phyloP scores from a whole-genome alignment of 2,888 invertebrate species.

The Synergus gifuensis region DNA sequence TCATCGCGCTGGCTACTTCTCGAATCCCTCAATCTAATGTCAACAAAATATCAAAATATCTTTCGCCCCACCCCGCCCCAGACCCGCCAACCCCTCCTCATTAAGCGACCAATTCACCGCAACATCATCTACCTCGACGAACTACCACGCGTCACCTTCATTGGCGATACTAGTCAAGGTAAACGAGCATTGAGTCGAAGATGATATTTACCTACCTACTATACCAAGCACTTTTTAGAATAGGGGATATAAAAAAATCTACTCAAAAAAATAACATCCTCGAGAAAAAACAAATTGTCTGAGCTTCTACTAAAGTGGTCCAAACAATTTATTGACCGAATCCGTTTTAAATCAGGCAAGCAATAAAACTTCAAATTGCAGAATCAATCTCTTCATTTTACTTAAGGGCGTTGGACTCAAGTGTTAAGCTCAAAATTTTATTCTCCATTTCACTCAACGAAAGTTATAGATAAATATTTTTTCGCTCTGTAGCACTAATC shows the following conservation, averaged over 20 bases:
- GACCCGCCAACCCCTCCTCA: conserved; percentile 64
- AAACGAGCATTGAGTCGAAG: conserved; percentile 51
- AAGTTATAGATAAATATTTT: no score
- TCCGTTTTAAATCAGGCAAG: no score
- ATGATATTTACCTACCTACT: conserved; percentile 47
- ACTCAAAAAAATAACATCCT: conserved; percentile 30
- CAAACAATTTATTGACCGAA: no score
- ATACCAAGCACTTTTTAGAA: conserved; percentile 27
- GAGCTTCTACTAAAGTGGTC: no score
- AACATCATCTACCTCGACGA: conserved; percentile 69
- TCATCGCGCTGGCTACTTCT: conserved; percentile 92
- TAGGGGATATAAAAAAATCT: not conserved
- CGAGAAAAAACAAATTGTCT: not conserved
- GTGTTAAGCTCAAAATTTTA: no score
- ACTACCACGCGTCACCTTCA: conserved; percentile 60
- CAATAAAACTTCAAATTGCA: no score
- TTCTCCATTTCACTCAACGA: no score
- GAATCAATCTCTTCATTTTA: no score
- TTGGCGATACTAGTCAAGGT: conserved; percentile 72
- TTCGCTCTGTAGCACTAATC: no score
- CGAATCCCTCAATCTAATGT: conserved; percentile 82
- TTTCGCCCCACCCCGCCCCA: conserved; percentile 53
- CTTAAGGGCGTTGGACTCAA: no score
- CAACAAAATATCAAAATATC: conserved; percentile 16
- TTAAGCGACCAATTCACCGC: conserved; percentile 66